These are phyloP conservation scores for Grapholita molesta DNA, from an alignment of 1,140 invertebrate genomes.

Conservation along the genomic window DNA sequence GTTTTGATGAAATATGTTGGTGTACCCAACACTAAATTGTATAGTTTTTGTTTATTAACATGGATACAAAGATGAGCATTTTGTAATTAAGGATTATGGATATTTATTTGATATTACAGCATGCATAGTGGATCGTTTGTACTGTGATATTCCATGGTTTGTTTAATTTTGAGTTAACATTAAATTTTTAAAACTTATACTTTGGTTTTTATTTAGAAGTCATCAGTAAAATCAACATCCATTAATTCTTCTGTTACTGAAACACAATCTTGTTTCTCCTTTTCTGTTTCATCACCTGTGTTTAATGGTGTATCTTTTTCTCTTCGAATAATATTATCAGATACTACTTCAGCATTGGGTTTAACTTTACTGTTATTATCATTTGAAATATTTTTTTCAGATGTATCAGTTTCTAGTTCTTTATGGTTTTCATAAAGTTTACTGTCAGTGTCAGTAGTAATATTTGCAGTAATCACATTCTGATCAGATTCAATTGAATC, in stretches of 20 bases:
- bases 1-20: neutral
- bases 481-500: slow-evolving; percentile 22
- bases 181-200: neutral
- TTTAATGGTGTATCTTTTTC: slow-evolving; percentile 14
- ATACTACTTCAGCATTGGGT: slow-evolving; percentile 7
- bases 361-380: neutral
- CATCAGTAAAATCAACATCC: slow-evolving; percentile 64
- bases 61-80: slow-evolving; percentile 63
- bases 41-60: neutral
- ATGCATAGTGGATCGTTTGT: slow-evolving; percentile 32
- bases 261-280: slow-evolving; percentile 14
- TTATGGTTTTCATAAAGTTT: neutral
- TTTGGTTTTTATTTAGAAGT: slow-evolving; percentile 38
- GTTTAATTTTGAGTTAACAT: slow-evolving; percentile 24
- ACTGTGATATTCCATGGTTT: slow-evolving; percentile 56
- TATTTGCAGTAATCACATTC: neutral
- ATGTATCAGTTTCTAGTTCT: slow-evolving; percentile 1
- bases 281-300: slow-evolving; percentile 14
- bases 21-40: neutral
- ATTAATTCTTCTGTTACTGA: slow-evolving; percentile 41
- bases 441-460: neutral
- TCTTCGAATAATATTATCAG: slow-evolving; percentile 16
- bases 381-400: slow-evolving; percentile 13
- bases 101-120: slow-evolving; percentile 19
- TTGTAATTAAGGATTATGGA: slow-evolving; percentile 35